Evolutionary conservation across 2,888 invertebrate genomes (phyloP), one percentile per base, ranked within the genome.

Genomic region (Tetramorium bicarinatum): DNA sequence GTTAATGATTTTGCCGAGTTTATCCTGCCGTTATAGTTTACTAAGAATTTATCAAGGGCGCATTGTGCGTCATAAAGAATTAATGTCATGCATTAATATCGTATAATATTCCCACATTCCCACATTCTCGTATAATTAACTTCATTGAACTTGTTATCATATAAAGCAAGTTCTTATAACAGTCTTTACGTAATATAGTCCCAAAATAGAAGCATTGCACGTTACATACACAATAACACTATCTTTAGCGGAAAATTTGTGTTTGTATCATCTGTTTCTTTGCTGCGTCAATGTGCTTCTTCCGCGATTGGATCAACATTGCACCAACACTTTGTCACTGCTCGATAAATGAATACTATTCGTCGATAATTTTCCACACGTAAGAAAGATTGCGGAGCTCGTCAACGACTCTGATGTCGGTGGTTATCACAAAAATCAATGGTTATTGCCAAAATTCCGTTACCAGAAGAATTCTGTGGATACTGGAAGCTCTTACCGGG

Each of bases 251-350:
- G 15, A 13, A 34, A 44, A 9, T 18, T 34, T 38, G 18, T 76
- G 25, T 2, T 64, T 9, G 21, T 62, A 64, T 62, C 4, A 11
- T 41, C n/a, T n/a, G n/a, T 66, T 66, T 18, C 2, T 49, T 44
- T 44, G 29, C 44, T 6, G n/a, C 41, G 2, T 52, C 9, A 29
- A 41, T n/a, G 18, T 62, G 3, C 47, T 21, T 56, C 15, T 15
- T n/a, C n/a, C 18, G 15, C 3, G 9, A 41, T 44, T 15, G 2
- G 6, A 44, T 54, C 6, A 61, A 29, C 4, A 77, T 77, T 64
- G 7, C 41, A n/a, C 18, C 11, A 41, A 54, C 41, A 77, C 69
- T 77, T 76, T 41, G n/a, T 54, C 67, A 77, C 77, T 77, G 15
- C 0, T 7, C 11, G 29, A 34, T n/a, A 25, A 54, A 9, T 21